phyloP scores from a whole-genome alignment of 2,888 invertebrate genomes.

The Calameuta pallipes region DNA sequence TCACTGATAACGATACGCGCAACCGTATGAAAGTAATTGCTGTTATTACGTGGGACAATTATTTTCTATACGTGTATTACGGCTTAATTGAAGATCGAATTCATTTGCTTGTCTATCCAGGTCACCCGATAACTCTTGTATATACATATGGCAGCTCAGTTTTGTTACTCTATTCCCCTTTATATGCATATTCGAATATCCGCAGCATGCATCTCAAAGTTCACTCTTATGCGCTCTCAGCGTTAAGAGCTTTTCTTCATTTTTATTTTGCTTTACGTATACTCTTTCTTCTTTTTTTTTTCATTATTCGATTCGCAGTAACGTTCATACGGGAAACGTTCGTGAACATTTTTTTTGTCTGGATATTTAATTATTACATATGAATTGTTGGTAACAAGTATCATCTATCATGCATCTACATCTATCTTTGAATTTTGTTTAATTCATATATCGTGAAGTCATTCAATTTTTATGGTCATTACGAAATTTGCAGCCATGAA shows the following conservation, averaged over 20 bases:
- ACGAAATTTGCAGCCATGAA: background rate
- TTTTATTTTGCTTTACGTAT: conserved; percentile 26
- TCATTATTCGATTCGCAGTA: conserved; percentile 11
- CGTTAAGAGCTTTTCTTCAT: conserved; percentile 40
- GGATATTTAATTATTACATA: background rate
- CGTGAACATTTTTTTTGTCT: background rate
- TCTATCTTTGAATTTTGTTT: background rate
- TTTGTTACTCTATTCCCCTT: conserved; percentile 42
- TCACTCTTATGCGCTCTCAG: conserved; percentile 31
- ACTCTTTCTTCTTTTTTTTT: conserved; percentile 14
- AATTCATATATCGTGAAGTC: background rate
- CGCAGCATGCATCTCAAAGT: conserved; percentile 47
- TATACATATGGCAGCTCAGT: conserved; percentile 30
- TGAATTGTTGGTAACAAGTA: background rate
- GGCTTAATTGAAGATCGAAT: background rate
- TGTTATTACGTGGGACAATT: background rate
- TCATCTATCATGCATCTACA: background rate
- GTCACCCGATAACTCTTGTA: conserved; percentile 33
- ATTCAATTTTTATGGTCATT: background rate
- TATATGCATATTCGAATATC: conserved; percentile 49
- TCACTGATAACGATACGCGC: background rate
- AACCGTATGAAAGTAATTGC: background rate
- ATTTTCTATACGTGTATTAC: background rate
- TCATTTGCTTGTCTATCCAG: background rate
- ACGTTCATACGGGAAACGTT: conserved; percentile 34